phyloP scores from a whole-genome alignment of 2,113 vertebrate species.

The Triplophysa dalaica region DNA sequence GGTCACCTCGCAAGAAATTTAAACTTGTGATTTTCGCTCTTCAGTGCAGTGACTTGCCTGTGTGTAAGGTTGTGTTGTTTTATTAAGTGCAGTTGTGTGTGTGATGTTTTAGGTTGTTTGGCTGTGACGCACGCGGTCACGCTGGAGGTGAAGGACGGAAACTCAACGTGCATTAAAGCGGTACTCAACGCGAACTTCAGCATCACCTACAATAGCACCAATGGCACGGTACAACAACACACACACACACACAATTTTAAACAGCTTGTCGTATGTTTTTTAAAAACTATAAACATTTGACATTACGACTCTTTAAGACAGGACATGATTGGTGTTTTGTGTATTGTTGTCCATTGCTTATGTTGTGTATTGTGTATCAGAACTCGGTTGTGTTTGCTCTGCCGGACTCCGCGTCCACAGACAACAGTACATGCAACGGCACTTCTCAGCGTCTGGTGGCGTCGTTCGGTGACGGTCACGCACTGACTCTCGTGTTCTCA shows the following conservation, averaged over 20 bases:
- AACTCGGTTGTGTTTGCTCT: slow-evolving; percentile 64
- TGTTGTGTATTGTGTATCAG: slow-evolving; percentile 62
- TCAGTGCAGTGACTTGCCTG: too few species aligned
- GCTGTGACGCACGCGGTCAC: slow-evolving; percentile 60
- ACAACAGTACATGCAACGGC: slow-evolving; percentile 77
- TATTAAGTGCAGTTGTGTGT: too few species aligned
- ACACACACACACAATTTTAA: neutral
- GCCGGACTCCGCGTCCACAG: slow-evolving; percentile 66
- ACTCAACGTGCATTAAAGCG: slow-evolving; percentile 82
- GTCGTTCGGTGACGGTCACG: slow-evolving; percentile 76
- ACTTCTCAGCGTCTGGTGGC: slow-evolving; percentile 67
- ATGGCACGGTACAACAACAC: slow-evolving; percentile 56
- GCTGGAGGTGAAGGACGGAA: slow-evolving; percentile 80
- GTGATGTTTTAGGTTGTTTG: slow-evolving; percentile 57
- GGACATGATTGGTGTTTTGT: too few species aligned
- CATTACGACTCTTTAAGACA: too few species aligned
- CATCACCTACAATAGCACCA: slow-evolving; percentile 72
- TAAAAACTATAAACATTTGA: too few species aligned
- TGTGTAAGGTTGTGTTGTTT: too few species aligned
- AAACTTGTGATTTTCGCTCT: too few species aligned
- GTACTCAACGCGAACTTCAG: slow-evolving; percentile 79
- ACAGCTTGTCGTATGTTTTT: too few species aligned
- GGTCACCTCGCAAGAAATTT: too few species aligned
- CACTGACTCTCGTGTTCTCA: slow-evolving; percentile 77
- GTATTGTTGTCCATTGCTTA: neutral